Conservation (phyloP, 2,797 vertebrate genomes). For the Megalops cyprinoides region DNA sequence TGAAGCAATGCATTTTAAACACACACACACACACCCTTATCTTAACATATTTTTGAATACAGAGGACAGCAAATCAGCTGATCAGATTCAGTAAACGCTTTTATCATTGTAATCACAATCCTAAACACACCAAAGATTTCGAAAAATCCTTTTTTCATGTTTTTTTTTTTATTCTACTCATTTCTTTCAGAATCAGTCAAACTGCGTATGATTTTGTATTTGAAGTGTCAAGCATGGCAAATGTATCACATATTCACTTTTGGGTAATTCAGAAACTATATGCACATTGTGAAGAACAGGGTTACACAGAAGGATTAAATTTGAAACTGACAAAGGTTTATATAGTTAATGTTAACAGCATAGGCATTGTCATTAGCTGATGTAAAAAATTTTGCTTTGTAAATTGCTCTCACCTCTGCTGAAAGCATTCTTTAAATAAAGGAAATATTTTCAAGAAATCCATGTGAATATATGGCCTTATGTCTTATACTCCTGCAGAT, state of each 20-base stretch:
- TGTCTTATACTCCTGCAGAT: no score
- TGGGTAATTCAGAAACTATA: not conserved
- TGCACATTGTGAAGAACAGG: no score
- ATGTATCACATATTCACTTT: not conserved
- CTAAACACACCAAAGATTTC: no score
- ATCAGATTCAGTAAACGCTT: not conserved
- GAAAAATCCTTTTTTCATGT: not conserved
- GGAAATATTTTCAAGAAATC: not conserved
- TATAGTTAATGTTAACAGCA: not conserved
- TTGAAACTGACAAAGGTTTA: not conserved
- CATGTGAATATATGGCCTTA: no score
- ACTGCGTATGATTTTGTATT: not conserved
- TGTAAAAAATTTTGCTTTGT: not conserved
- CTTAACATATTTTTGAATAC: no score
- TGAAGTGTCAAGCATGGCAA: not conserved
- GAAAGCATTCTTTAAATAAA: not conserved
- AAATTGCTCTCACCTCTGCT: not conserved
- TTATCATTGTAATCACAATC: not conserved
- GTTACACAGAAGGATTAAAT: no score
- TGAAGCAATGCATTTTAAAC: not conserved
- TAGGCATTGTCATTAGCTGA: not conserved
- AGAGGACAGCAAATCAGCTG: not conserved
- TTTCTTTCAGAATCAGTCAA: not conserved
- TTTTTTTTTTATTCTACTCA: not conserved
- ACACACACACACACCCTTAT: not conserved